Evolutionary conservation across 2,888 invertebrate species (phyloP).

Genomic region (Calameuta pallipes): DNA sequence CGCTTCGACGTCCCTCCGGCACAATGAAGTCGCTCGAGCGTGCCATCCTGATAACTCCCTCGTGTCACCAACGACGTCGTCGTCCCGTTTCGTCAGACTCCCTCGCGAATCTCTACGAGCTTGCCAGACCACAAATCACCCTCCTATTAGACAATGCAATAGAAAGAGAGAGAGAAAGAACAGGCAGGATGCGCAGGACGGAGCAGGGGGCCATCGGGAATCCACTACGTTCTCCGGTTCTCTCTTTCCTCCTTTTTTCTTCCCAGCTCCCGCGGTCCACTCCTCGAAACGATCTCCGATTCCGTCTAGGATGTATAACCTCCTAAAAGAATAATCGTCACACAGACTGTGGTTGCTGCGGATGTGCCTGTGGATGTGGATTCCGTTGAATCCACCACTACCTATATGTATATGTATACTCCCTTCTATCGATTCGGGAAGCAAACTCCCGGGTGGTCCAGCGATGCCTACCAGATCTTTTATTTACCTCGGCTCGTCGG

Average conservation of each 20-base stretch:
- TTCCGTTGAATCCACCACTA: not conserved
- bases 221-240: not conserved
- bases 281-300: not conserved
- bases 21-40: constrained; percentile 54
- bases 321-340: not conserved
- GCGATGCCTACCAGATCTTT: constrained; percentile 43
- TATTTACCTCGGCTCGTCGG: constrained; percentile 33
- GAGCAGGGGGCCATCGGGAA: not conserved
- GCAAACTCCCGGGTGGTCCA: constrained; percentile 54
- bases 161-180: not conserved
- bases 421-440: constrained; percentile 55
- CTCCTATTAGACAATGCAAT: not conserved
- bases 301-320: not conserved
- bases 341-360: not conserved
- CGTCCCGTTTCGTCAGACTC: constrained; percentile 12
- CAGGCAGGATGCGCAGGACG: not conserved
- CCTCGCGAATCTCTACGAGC: constrained; percentile 7
- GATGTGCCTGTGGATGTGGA: not conserved
- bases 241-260: not conserved
- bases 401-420: constrained; percentile 4
- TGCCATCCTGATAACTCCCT: constrained; percentile 50
- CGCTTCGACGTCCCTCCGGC: constrained; percentile 29
- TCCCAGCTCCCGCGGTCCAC: not conserved
- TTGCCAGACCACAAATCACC: not conserved
- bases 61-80: constrained; percentile 41